Conservation (phyloP, 1,140 invertebrate species). For the Plectrocnemia conspersa region DNA sequence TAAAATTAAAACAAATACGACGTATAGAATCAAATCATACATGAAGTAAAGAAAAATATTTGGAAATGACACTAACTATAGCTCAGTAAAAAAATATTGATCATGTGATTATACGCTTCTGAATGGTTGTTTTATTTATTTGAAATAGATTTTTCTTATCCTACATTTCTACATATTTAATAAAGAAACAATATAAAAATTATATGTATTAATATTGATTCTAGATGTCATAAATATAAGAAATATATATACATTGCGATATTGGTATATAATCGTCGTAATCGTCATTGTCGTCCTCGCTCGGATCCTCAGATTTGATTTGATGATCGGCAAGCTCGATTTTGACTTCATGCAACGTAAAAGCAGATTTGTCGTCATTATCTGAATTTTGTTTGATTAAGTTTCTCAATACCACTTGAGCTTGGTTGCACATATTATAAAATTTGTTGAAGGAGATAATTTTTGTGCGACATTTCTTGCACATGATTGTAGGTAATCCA, state of each 20-base stretch:
- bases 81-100: neutral
- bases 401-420: too few relatives aligned
- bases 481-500: neutral
- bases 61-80: neutral
- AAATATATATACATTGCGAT: slow-evolving; percentile 6
- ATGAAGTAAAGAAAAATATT: neutral
- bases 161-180: too few relatives aligned
- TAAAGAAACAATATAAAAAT: too few relatives aligned
- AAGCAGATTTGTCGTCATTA: neutral
- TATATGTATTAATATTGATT: slow-evolving; percentile 5
- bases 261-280: slow-evolving; percentile 14
- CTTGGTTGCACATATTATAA: neutral
- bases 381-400: too few relatives aligned
- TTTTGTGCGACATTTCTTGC: neutral
- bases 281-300: slow-evolving; percentile 1
- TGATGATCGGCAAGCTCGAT: neutral
- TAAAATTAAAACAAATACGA: too few relatives aligned
- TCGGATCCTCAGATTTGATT: slow-evolving; percentile 11
- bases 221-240: neutral
- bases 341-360: neutral
- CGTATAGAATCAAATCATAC: too few relatives aligned
- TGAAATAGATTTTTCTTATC: too few relatives aligned
- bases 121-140: too few relatives aligned
- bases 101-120: neutral
- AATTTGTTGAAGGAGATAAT: slow-evolving; percentile 8